phyloP scores from a whole-genome alignment of 2,888 invertebrate species.

The Cataglyphis livida region DNA sequence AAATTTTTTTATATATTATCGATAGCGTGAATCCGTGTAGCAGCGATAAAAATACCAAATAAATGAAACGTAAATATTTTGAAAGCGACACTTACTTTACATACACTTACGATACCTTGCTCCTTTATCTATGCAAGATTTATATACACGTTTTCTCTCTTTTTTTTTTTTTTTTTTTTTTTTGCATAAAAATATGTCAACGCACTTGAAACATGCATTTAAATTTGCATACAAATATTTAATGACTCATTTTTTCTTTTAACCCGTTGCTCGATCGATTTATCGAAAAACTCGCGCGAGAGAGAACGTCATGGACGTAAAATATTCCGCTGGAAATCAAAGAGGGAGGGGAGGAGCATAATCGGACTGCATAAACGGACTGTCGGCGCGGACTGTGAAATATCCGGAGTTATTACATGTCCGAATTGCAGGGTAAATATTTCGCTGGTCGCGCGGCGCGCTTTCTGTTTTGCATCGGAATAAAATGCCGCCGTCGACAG shows the following conservation, averaged over 20 bases:
- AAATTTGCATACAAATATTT: background rate
- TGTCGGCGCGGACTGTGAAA: constrained; percentile 31
- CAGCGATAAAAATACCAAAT: constrained; percentile 6
- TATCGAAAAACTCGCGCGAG: constrained; percentile 34
- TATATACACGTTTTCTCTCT: background rate
- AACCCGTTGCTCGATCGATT: constrained; percentile 31
- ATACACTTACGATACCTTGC: background rate
- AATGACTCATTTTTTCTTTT: constrained; percentile 16
- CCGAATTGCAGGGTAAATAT: constrained; percentile 54
- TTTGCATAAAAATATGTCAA: background rate
- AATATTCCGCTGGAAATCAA: constrained; percentile 51
- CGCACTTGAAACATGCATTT: background rate
- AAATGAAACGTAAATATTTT: constrained; percentile 24
- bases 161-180: background rate
- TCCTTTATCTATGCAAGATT: background rate
- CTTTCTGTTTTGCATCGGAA: constrained; percentile 46
- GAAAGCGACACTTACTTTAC: background rate
- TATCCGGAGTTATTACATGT: constrained; percentile 56
- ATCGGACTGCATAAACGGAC: constrained; percentile 40
- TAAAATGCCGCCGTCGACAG: constrained; percentile 39
- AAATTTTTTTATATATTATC: constrained; percentile 25
- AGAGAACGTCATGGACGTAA: constrained; percentile 31
- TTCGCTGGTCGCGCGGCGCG: constrained; percentile 21
- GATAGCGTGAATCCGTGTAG: background rate
- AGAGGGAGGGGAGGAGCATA: constrained; percentile 1